These are phyloP conservation scores for Pyrocephalus nanus DNA, from an alignment of 2,797 vertebrate genomes.

Conservation along the genomic window DNA sequence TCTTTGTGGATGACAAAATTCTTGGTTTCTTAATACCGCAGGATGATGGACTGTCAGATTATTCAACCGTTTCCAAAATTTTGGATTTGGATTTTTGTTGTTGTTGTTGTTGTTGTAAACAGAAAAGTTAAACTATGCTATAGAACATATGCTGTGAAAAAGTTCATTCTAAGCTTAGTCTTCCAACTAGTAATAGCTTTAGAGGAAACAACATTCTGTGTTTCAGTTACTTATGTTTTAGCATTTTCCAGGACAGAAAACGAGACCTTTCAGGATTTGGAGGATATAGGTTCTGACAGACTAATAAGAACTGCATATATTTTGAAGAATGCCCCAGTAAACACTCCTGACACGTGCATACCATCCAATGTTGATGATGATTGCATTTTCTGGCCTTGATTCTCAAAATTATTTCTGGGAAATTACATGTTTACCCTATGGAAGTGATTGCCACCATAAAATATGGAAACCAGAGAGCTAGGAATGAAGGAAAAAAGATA, in stretches of 20 bases:
- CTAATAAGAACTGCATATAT: neutral
- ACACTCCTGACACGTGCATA: neutral
- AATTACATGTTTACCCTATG: neutral
- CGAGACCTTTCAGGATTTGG: neutral
- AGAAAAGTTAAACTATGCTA: neutral
- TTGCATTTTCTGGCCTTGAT: slow-evolving; percentile 3
- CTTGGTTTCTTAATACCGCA: slow-evolving; percentile 13
- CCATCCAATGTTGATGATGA: neutral
- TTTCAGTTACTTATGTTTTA: neutral
- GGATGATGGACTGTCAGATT: neutral
- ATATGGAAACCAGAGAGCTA: neutral
- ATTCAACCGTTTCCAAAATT: neutral
- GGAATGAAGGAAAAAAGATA: neutral
- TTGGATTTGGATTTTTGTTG: neutral
- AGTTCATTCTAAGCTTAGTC: neutral
- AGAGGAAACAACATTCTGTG: neutral
- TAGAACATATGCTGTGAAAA: neutral
- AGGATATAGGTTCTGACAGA: neutral
- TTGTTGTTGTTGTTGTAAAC: neutral
- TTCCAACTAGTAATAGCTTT: neutral
- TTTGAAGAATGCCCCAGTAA: neutral
- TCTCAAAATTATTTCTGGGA: neutral
- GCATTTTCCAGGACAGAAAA: slow-evolving; percentile 1
- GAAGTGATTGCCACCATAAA: neutral
- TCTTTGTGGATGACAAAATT: neutral